These are phyloP conservation scores for Myathropa florea DNA, from an alignment of 2,888 invertebrate species.

Conservation along the genomic window DNA sequence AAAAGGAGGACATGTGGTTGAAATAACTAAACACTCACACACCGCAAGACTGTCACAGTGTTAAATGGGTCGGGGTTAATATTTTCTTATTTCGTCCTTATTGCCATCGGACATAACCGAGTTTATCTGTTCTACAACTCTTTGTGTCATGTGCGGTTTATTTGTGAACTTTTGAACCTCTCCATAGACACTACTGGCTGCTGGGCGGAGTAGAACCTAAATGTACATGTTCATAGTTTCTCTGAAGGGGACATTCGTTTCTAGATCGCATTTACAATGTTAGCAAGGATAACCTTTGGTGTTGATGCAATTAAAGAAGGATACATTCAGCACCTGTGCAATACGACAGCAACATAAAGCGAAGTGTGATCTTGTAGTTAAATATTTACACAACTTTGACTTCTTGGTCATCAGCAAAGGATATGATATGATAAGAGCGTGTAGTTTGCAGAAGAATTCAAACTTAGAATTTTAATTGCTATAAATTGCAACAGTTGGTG, in stretches of 20 bases:
- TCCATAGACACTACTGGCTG: constrained; percentile 1
- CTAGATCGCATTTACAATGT: constrained; percentile 45
- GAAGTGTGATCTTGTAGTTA: background rate
- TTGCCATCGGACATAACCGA: constrained; percentile 61
- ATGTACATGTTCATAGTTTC: background rate
- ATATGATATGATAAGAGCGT: background rate
- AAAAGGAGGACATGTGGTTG: constrained; percentile 49
- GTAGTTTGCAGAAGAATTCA: background rate
- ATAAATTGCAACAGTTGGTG: no score
- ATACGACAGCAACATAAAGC: background rate
- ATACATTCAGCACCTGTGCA: constrained; percentile 41
- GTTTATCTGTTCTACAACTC: constrained; percentile 64
- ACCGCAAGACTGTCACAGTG: constrained; percentile 51
- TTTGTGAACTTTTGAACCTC: constrained; percentile 64
- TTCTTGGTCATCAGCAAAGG: background rate
- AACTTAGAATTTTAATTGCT: no score
- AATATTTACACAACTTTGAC: background rate
- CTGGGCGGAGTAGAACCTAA: background rate
- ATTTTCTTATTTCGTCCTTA: constrained; percentile 66
- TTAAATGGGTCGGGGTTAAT: constrained; percentile 61
- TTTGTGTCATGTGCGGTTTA: constrained; percentile 62
- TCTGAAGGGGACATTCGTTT: constrained; percentile 15
- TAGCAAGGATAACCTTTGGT: constrained; percentile 39
- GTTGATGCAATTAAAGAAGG: constrained; percentile 49
- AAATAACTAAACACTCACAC: constrained; percentile 55